phyloP scores from a whole-genome alignment of 2,113 vertebrate species.

The Callipepla squamata region DNA sequence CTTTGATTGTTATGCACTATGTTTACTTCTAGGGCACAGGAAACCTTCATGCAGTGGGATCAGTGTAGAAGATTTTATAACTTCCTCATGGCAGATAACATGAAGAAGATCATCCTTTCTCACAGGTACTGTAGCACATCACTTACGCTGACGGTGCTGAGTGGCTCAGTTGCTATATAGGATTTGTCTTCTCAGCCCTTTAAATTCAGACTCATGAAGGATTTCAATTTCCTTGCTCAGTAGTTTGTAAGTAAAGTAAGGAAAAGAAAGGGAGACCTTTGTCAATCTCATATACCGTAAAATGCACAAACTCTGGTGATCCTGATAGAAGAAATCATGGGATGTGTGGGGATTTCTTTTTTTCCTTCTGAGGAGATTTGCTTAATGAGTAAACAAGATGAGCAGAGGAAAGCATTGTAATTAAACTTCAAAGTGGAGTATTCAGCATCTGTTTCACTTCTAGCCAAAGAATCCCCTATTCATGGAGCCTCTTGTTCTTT shows the following conservation, averaged over 20 bases:
- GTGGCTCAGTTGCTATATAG: background rate
- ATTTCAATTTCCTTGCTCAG: background rate
- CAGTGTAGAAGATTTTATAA: slow-evolving; percentile 97
- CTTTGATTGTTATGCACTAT: slow-evolving; percentile 14
- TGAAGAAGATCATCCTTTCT: slow-evolving; percentile 99
- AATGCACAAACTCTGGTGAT: background rate
- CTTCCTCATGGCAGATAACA: slow-evolving; percentile 99
- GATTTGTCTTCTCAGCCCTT: background rate
- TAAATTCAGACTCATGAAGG: background rate
- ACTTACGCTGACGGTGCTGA: background rate
- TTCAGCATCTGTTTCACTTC: slow-evolving; percentile 58
- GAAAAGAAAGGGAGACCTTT: background rate
- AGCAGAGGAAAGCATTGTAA: background rate
- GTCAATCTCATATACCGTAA: background rate
- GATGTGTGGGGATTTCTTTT: background rate
- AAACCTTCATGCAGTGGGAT: slow-evolving; percentile 99
- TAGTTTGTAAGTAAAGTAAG: background rate
- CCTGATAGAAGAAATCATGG: background rate
- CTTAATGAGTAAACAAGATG: slow-evolving; percentile 16
- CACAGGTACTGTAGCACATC: slow-evolving; percentile 84
- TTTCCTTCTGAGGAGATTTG: background rate
- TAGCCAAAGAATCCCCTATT: slow-evolving; percentile 53
- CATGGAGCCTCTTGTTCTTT: slow-evolving; percentile 56
- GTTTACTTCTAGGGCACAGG: slow-evolving; percentile 86
- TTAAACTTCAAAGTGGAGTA: slow-evolving; percentile 27